A percentile compares a stretch with the other conserved stretches of the same genome.
Conservation (phyloP, 2,113 vertebrate species). For the Dipodomys spectabilis region DNA sequence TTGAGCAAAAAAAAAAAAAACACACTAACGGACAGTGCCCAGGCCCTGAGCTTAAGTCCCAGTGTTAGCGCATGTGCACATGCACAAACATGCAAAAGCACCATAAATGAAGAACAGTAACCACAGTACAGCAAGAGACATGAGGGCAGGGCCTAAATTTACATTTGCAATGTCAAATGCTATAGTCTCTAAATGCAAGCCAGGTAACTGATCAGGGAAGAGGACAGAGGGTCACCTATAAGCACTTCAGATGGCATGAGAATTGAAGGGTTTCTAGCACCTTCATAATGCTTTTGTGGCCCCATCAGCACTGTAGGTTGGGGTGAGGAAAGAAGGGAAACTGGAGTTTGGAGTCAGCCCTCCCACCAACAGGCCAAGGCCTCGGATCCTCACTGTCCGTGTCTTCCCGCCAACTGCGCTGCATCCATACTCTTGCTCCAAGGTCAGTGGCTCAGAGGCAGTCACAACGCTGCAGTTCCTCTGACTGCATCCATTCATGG, state of each 20-base stretch:
- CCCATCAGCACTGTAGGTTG: not conserved
- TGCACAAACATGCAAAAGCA: too few relatives aligned
- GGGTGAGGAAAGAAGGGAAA: not conserved
- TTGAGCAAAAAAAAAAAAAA: too few relatives aligned
- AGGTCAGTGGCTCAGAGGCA: constrained; percentile 93
- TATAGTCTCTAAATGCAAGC: not conserved
- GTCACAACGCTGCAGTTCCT: constrained; percentile 95
- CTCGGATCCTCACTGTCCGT: constrained; percentile 90
- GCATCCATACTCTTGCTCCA: constrained; percentile 97
- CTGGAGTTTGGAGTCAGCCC: not conserved
- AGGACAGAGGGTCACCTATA: not conserved
- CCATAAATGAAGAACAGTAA: not conserved
- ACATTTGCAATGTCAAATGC: not conserved
- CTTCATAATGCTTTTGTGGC: not conserved
- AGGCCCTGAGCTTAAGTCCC: too few relatives aligned
- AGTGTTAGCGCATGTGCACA: too few relatives aligned
- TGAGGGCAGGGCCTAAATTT: not conserved
- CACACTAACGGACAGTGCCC: too few relatives aligned
- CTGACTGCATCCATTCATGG: constrained; percentile 96
- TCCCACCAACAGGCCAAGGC: not conserved
- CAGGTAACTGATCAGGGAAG: not conserved
- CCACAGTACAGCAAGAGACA: not conserved
- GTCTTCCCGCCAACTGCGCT: constrained; percentile 94
- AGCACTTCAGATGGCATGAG: not conserved
- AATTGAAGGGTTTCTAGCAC: not conserved